Base-by-base conservation (phyloP, 2,888 invertebrate species). In the Torymus texanus region DNA sequence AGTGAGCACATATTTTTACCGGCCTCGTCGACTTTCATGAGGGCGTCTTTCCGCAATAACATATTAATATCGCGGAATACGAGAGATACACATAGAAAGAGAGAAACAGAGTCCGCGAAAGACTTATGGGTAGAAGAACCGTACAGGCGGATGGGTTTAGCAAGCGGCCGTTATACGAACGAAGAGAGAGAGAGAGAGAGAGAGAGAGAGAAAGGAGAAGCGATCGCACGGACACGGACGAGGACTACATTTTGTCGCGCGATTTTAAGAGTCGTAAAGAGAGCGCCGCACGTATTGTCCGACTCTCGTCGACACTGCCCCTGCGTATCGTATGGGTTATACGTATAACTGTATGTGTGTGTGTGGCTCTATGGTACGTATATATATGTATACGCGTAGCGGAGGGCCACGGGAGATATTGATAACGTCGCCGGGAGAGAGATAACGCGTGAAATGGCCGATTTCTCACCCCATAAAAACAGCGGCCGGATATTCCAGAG, bases 1-100 rank as follows among this genome's bases (percentile, higher is more conserved):
- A 41, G 72, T 8, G 81, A 85, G 82, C 86, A 90, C 89, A 89
- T 90, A 90, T 90, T 90, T 90, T 87, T 85, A 84, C 85, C 85
- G 84, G 87, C 87, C 89, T 89, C 87, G 88, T 90, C 90, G 90
- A 90, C 89, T 90, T 90, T 90, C 90, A 90, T 89, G 90, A 90
- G 89, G 86, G 87, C 88, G 88, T 88, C 88, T 89, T 88, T 87
- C 86, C 87, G 88, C 90, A 90, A 90, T 90, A 90, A 90, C 90
- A 88, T 90, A 90, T 90, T 90, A 90, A 90, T 90, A 90, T 88
- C 88, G 79, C 29, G 68, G 53, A 59, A 56, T 55, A n/a, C 16
- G 63, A 41, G 41, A 41, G 41, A n/a, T 13, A 50, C 29, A 29
- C 29, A 18, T 51, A 50, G 5, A 24, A 14, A 50, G 59, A 50